phyloP scores from a whole-genome alignment of 2,797 vertebrate genomes.

The Astyanax mexicanus region DNA sequence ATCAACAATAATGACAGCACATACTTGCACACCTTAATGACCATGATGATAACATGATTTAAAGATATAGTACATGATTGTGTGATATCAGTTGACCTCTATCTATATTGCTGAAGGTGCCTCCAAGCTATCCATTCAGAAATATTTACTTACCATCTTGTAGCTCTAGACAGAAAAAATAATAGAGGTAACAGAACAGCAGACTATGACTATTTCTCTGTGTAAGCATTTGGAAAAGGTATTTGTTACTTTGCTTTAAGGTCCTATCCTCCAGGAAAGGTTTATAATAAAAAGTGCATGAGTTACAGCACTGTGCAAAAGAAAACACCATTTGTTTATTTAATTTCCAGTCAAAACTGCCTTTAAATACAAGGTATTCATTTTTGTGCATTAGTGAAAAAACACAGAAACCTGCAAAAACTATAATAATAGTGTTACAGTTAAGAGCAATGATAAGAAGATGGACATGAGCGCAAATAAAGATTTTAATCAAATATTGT shows the following conservation, averaged over 20 bases:
- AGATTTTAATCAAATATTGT: no score
- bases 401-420: no score
- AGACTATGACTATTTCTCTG: conserved; percentile 67
- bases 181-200: conserved; percentile 70
- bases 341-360: no score
- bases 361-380: no score
- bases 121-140: conserved; percentile 67
- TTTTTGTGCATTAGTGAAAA: no score
- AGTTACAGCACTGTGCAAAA: no score
- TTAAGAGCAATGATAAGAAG: no score
- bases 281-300: conserved; percentile 42
- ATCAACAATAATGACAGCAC: conserved; percentile 23
- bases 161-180: conserved; percentile 78
- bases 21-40: conserved; percentile 30
- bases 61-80: conserved; percentile 27
- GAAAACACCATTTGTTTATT: no score
- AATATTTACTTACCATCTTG: conserved; percentile 82
- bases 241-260: conserved; percentile 37
- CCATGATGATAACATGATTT: conserved; percentile 46
- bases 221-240: conserved; percentile 44
- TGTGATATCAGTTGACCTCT: conserved; percentile 81
- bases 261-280: conserved; percentile 36
- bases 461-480: no score
- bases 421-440: no score
- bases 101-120: conserved; percentile 74